These are phyloP conservation scores for Hemithea aestivaria DNA, from an alignment of 2,888 invertebrate species.

Conservation along the genomic window DNA sequence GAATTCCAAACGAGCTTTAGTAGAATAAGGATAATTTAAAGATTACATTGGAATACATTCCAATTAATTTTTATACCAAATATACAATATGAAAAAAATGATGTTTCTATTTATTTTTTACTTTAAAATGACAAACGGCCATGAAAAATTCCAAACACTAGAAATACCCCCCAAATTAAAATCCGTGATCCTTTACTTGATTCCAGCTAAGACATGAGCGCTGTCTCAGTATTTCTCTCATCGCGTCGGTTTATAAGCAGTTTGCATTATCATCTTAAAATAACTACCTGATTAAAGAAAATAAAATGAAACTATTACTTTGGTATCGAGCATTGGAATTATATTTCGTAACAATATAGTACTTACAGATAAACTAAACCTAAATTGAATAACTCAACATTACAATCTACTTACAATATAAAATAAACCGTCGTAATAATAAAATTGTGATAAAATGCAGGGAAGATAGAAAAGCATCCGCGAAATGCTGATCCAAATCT, in stretches of 20 bases:
- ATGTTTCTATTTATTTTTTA: constrained; percentile 23
- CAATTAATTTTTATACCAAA: constrained; percentile 73
- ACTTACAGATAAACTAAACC: not conserved
- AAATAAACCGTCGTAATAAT: no score
- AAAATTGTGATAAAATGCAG: no score
- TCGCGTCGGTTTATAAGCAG: no score
- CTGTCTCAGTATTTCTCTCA: no score
- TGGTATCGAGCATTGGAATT: constrained; percentile 56
- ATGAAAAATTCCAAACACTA: no score
- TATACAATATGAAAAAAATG: constrained; percentile 51
- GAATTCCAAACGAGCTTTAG: constrained; percentile 29
- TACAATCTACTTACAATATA: not conserved
- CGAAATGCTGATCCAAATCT: no score
- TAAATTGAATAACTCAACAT: no score
- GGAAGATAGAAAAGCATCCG: no score
- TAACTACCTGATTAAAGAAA: not conserved
- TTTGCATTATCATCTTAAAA: not conserved
- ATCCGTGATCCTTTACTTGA: no score
- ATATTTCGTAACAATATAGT: constrained; percentile 38
- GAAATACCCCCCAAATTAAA: no score
- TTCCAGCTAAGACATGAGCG: no score
- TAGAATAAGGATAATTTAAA: constrained; percentile 44
- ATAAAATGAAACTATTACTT: constrained; percentile 22
- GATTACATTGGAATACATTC: constrained; percentile 53
- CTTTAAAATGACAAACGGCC: no score